Evolutionary conservation across 1,140 invertebrate species (phyloP).

Genomic region (Ceratosolen solmsi): DNA sequence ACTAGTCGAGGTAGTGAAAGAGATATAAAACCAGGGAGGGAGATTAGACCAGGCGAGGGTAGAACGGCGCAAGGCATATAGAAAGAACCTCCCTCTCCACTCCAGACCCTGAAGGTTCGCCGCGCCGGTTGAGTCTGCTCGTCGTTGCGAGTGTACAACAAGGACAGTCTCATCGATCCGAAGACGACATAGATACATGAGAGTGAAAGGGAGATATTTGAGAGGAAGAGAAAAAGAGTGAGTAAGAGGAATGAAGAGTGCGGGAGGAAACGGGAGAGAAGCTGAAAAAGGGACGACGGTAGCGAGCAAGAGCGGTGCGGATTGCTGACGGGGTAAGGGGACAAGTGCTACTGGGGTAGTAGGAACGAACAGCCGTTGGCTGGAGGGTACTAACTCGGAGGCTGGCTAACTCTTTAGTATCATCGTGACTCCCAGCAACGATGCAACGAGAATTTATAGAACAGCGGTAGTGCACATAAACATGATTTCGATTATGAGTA

Average conservation of each 20-base stretch:
- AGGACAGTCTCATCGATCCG: slow-evolving; percentile 44
- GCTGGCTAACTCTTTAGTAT: slow-evolving; percentile 32
- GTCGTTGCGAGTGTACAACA: neutral
- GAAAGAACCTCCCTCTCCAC: slow-evolving; percentile 18
- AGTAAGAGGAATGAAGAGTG: neutral
- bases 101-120: neutral
- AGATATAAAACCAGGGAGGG: neutral
- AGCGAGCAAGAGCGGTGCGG: neutral
- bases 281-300: neutral
- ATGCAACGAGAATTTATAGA: neutral
- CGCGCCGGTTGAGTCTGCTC: slow-evolving; percentile 17
- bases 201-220: neutral
- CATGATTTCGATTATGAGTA: neutral
- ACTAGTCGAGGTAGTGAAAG: neutral
- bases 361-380: slow-evolving; percentile 29
- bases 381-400: slow-evolving; percentile 33
- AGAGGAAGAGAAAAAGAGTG: neutral
- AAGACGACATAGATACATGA: neutral
- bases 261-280: neutral
- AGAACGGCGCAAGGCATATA: slow-evolving; percentile 21
- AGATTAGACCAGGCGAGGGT: neutral
- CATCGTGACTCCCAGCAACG: slow-evolving; percentile 32
- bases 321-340: neutral
- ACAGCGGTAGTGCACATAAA: neutral
- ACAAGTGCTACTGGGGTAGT: slow-evolving; percentile 40